Percentiles rank a stretch among this genome's conserved stretches.
Evolutionary conservation across 2,888 invertebrate genomes (phyloP).

Genomic region (Calameuta filiformis): DNA sequence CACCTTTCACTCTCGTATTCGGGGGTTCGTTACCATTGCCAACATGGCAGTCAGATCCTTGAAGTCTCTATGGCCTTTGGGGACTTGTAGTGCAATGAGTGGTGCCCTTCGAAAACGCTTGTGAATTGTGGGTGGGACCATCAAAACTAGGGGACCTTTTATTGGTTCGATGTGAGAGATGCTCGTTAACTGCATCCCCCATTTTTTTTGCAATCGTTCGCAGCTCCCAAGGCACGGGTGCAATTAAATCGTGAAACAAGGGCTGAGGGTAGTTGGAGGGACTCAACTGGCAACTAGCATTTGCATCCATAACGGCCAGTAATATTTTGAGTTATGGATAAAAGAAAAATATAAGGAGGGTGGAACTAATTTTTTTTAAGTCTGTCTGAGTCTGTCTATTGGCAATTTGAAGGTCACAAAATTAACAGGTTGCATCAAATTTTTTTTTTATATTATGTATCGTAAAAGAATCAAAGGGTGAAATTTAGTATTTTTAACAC

Average conservation of each 20-base stretch:
- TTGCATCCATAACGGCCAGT: not conserved
- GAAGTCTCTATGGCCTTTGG: slow-evolving; percentile 30
- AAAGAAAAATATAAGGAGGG: not conserved
- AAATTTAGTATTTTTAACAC: not conserved
- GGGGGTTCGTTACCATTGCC: not conserved
- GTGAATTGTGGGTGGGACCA: not conserved
- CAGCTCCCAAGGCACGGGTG: slow-evolving; percentile 34
- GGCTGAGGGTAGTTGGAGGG: slow-evolving; percentile 29
- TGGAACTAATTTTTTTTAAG: not conserved
- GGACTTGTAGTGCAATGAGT: slow-evolving; percentile 41
- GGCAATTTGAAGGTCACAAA: not conserved
- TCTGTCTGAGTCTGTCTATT: not conserved
- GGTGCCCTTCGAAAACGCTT: not conserved
- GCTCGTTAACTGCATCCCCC: slow-evolving; percentile 2
- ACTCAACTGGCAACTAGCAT: not conserved
- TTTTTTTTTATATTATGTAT: too few relatives aligned
- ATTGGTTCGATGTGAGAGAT: not conserved
- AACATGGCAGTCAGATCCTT: not conserved
- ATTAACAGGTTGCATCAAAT: not conserved
- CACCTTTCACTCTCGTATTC: slow-evolving; percentile 39
- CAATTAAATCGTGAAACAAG: slow-evolving; percentile 54
- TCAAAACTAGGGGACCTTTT: not conserved
- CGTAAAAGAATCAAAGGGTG: not conserved
- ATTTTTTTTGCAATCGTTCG: not conserved
- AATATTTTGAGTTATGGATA: not conserved